phyloP scores from a whole-genome alignment of 2,113 vertebrate genomes.

The Centrocercus urophasianus region DNA sequence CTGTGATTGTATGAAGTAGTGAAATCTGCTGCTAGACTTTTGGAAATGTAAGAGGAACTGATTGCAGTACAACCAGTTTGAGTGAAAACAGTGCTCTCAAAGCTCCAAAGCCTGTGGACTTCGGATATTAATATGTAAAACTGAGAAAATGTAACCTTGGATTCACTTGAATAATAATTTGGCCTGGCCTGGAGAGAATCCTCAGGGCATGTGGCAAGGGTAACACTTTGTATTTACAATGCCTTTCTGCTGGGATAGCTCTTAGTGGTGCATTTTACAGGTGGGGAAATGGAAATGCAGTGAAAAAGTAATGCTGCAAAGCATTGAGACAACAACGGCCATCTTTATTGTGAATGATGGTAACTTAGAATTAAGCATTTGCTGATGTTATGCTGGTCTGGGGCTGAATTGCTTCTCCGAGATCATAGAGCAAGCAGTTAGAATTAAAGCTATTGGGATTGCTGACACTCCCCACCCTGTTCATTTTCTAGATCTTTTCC shows the following conservation, averaged over 20 bases:
- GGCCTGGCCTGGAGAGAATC: neutral
- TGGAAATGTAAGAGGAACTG: neutral
- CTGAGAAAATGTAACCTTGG: neutral
- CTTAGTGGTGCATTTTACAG: neutral
- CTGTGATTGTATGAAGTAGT: neutral
- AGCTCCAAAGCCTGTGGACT: neutral
- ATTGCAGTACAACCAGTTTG: neutral
- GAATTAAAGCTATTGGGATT: neutral
- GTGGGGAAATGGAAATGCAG: neutral
- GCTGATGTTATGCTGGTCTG: neutral
- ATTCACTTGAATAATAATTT: neutral
- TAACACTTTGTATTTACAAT: neutral
- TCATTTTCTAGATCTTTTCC: neutral
- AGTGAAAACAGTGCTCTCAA: neutral
- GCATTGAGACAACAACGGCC: neutral
- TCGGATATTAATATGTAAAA: neutral
- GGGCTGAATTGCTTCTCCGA: neutral
- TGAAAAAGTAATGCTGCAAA: neutral
- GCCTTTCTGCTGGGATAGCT: neutral
- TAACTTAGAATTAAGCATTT: neutral
- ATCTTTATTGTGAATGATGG: neutral
- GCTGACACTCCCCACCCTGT: neutral
- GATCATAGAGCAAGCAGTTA: neutral
- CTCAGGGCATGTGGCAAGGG: neutral
- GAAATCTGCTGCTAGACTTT: neutral